Conservation (phyloP, 2,888 invertebrate species). For the Trichogramma dendrolimi region DNA sequence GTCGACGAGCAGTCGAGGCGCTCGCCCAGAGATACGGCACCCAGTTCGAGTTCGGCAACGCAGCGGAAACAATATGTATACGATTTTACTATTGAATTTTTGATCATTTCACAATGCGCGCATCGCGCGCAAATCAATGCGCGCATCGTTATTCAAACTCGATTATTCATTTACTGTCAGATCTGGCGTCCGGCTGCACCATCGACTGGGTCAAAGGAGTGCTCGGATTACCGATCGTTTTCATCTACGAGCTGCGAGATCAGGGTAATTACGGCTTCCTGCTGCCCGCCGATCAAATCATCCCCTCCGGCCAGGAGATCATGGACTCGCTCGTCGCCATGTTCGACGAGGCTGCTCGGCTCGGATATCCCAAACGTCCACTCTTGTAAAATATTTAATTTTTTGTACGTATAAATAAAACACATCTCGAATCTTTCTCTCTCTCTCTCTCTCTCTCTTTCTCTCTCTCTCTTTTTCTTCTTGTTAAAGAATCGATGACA, state of each 20-base stretch:
- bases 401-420: neutral
- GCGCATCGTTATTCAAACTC: neutral
- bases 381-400: neutral
- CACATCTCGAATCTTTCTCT: neutral
- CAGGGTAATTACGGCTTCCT: conserved; percentile 63
- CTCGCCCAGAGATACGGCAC: conserved; percentile 59
- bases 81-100: neutral
- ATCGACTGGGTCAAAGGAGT: conserved; percentile 74
- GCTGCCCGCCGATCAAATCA: conserved; percentile 64
- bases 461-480: neutral
- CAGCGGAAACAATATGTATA: conserved; percentile 49
- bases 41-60: conserved; percentile 58
- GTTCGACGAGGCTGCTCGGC: conserved; percentile 39
- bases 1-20: conserved; percentile 55
- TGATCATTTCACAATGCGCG: neutral
- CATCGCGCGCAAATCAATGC: neutral
- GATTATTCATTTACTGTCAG: conserved; percentile 47
- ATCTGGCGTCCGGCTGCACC: conserved; percentile 64
- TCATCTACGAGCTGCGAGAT: conserved; percentile 69
- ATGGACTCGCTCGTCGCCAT: conserved; percentile 58
- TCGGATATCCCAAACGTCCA: conserved; percentile 32
- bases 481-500: no score
- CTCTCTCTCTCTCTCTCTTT: conserved; percentile 2
- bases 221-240: conserved; percentile 63
- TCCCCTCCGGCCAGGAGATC: conserved; percentile 64